Base-by-base conservation (phyloP, 2,888 invertebrate species). In the Halocaridina rubra region DNA sequence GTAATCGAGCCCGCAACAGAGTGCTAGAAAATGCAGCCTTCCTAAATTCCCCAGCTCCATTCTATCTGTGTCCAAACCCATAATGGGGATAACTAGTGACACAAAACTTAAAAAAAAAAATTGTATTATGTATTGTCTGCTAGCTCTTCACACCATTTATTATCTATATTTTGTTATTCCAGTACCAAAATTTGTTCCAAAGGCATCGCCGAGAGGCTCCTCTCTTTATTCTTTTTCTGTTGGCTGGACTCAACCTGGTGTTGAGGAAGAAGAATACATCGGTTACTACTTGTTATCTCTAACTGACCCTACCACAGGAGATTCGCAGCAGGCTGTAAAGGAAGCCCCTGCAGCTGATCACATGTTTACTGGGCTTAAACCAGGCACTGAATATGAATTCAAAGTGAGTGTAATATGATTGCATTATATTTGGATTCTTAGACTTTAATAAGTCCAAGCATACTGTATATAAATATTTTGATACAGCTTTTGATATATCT, bases 121-220 rank as follows among this genome's bases (percentile, higher is more conserved):
- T 22, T 19, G 59, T 59, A 3, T 13, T 59, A 22, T 59, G 22
- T 29, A 13, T 19, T 72, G 10, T 7, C 16, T 33, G 19, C 33
- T n/a, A 67, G 27, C 27, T 72, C 13, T 69, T n/a, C n/a, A n/a
- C n/a, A n/a, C n/a, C n/a, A n/a, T n/a, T n/a, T n/a, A n/a, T n/a
- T n/a, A n/a, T n/a, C n/a, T 79, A 10, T 27, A 16, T 80, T 32
- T 33, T 59, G 22, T 57, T 30, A 27, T 79, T 64, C 16, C 89
- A 90, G 96, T 96, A 91, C 96, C 96, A 0, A 92, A 93, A 86
- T 96, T 96, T 90, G 93, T 95, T 64, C 96, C 97, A 0, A 94
- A 94, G 90, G 94, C 96, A 61, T 93, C 94, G 64, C 94, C 96
- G 0, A 96, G 95, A 53, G 96, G 92, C 1, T 93, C 92, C 19